phyloP scores from a whole-genome alignment of 2,797 vertebrate species.

The Siniperca scherzeri region DNA sequence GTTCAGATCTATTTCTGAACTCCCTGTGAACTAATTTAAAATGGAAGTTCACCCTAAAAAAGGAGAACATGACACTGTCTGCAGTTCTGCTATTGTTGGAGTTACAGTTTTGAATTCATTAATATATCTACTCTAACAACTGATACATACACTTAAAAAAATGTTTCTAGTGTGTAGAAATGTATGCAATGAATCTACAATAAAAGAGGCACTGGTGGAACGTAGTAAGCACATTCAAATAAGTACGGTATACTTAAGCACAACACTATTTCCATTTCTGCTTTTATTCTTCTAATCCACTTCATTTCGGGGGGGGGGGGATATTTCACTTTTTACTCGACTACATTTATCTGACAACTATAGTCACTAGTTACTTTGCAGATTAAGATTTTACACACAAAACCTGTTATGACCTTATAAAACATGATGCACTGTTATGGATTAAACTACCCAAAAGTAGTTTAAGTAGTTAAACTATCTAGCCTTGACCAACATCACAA shows the following conservation, averaged over 20 bases:
- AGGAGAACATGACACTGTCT: neutral
- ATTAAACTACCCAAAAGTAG: neutral
- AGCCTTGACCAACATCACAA: neutral
- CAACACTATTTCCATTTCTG: neutral
- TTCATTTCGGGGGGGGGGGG: neutral
- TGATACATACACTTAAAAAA: no score
- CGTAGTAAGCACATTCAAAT: no score
- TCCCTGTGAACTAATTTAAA: neutral
- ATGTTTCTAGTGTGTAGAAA: no score
- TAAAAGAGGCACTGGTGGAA: neutral
- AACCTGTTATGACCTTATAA: neutral
- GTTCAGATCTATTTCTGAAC: neutral
- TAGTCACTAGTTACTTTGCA: neutral
- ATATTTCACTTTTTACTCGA: neutral
- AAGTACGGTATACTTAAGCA: neutral
- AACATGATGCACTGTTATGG: neutral
- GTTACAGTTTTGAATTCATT: conserved; percentile 2
- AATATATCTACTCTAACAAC: neutral
- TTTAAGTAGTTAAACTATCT: neutral
- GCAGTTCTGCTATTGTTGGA: neutral
- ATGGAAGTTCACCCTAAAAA: neutral
- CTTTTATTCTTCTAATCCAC: neutral
- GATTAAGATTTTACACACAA: neutral
- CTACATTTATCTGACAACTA: neutral
- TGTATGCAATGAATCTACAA: neutral